These are phyloP conservation scores for Lottia scabra DNA, from an alignment of 2,888 invertebrate species.

Conservation along the genomic window DNA sequence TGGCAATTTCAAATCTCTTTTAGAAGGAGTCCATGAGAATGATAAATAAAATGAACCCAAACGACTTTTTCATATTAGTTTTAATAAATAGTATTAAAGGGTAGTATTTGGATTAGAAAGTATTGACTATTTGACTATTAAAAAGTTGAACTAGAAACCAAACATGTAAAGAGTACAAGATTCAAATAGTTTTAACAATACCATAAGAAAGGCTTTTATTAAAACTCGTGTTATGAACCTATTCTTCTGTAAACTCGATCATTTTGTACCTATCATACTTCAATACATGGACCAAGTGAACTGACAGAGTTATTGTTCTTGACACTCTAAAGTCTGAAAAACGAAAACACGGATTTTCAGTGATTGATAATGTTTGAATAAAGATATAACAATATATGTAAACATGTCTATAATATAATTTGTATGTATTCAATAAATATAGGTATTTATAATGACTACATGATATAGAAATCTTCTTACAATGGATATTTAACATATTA, in stretches of 20 bases:
- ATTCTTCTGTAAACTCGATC: background rate
- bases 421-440: background rate
- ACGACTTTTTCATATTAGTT: too few species aligned
- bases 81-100: background rate
- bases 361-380: background rate
- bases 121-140: background rate
- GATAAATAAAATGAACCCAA: too few species aligned
- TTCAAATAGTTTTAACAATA: background rate
- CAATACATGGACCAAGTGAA: background rate
- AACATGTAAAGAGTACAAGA: background rate
- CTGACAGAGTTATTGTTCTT: constrained; percentile 7
- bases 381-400: background rate
- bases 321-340: background rate
- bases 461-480: background rate
- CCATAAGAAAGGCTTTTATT: background rate
- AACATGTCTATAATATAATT: background rate
- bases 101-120: background rate
- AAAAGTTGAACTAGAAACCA: background rate
- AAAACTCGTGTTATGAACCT: background rate
- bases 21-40: too few species aligned
- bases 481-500: background rate
- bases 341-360: background rate
- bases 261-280: constrained; percentile 1
- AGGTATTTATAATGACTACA: background rate
- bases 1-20: too few species aligned